Percentiles rank a stretch among this genome's conserved stretches.
phyloP scores from a whole-genome alignment of 2,888 invertebrate species.

The Dolichopus griseipennis region DNA sequence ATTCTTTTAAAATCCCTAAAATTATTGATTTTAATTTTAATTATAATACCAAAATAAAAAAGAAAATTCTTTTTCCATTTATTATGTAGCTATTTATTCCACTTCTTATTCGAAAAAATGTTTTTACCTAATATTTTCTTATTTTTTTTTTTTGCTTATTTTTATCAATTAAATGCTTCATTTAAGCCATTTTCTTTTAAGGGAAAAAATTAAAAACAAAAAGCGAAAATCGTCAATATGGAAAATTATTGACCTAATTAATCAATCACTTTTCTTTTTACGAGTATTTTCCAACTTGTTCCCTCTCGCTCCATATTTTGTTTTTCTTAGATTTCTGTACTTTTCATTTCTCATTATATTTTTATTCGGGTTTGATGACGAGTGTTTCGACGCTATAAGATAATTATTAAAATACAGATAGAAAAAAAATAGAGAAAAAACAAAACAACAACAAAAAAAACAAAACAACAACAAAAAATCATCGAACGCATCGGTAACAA shows the following conservation, averaged over 20 bases:
- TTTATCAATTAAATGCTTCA: slow-evolving; percentile 3
- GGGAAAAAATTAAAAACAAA: not conserved
- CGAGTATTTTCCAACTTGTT: no score
- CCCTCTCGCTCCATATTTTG: not conserved
- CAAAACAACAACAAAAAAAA: not conserved
- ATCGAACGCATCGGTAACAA: no score
- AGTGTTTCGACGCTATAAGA: no score
- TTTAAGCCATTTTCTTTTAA: not conserved
- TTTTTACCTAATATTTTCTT: no score
- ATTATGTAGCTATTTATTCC: not conserved
- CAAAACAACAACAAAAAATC: not conserved
- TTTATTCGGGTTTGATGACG: not conserved
- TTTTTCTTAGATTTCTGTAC: not conserved
- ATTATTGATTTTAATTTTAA: not conserved
- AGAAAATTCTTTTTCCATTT: not conserved
- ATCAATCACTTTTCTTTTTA: not conserved
- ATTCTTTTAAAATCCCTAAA: not conserved
- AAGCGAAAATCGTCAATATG: not conserved
- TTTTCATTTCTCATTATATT: no score
- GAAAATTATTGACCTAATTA: slow-evolving; percentile 2
- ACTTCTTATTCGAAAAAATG: no score
- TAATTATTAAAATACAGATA: not conserved
- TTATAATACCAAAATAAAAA: not conserved
- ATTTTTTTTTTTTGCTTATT: not conserved
- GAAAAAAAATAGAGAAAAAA: no score